Base-by-base conservation (phyloP, 2,888 invertebrate species). In the Patella caerulea region DNA sequence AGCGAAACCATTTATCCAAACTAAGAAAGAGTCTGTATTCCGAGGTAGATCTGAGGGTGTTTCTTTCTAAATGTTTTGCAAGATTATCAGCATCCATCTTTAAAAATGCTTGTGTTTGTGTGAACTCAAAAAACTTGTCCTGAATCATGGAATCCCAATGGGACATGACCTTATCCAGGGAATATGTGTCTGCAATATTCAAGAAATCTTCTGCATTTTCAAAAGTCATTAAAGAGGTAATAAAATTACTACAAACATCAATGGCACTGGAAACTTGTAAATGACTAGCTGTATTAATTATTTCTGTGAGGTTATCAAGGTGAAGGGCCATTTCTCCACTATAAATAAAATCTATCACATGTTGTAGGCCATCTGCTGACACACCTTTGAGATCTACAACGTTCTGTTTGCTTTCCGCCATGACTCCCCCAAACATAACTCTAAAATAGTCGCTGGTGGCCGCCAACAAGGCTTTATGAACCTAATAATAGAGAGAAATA, bases 401-500 rank as follows among this genome's bases (percentile, higher is more conserved):
- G 77, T 90, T 87, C 82, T 91, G 89, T 75, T 88, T 87, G 78
- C 89, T 91, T 81, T 91, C 91, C 17, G 88, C 88, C 90, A 90
- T 90, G 71, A 86, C 86, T 7, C 90, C 89, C n/a, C 87, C 86
- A 81, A 91, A 89, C 91, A 91, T 91, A 71, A 90, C 91, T 45
- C 90, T 84, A 85, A 91, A 91, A 78, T 91, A 91, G 78, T 91
- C 91, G 78, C 90, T 90, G 29, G 90, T 90, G 17, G 90, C 91
- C 3, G 90, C 91, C 83, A 91, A 83, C 73, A 91, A 82, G 29
- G 88, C 88, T 78, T 90, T 90, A 83, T 91, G 91, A 34, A 91
- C 91, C 91, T 91, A 80, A 34, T 78, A 82, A 45, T 45, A 45
- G 45, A 45, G 45, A 45, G 45, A 45, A 45, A 45, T 45, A 9